Evolutionary conservation across 1,140 invertebrate species (phyloP).

Genomic region (Armadillidium nasatum): DNA sequence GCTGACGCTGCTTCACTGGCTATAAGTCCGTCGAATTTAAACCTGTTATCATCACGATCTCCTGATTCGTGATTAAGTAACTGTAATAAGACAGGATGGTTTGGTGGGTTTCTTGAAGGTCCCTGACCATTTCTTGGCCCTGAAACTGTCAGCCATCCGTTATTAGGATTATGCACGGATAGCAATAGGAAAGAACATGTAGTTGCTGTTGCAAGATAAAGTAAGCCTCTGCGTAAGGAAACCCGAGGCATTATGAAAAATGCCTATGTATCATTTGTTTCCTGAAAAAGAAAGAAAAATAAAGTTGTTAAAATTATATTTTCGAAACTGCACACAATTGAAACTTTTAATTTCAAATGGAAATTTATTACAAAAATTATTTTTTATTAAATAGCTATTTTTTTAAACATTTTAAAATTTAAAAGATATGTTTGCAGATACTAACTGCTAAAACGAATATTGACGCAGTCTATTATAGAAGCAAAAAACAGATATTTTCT

Average conservation of each 20-base stretch:
- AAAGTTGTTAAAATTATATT: too few species aligned
- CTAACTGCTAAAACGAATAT: too few species aligned
- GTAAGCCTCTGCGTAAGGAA: slow-evolving; percentile 53
- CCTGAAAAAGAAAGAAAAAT: neutral
- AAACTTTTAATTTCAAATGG: too few species aligned
- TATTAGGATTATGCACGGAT: slow-evolving; percentile 51
- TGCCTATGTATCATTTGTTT: neutral
- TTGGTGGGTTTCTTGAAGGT: slow-evolving; percentile 29
- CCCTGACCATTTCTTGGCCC: slow-evolving; percentile 31
- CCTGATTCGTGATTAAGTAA: slow-evolving; percentile 34
- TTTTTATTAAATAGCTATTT: too few species aligned
- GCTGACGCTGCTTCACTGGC: slow-evolving; percentile 10
- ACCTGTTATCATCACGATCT: slow-evolving; percentile 29
- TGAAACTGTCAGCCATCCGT: slow-evolving; percentile 46
- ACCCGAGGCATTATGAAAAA: slow-evolving; percentile 48
- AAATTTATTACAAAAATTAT: too few species aligned
- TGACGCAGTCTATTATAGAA: too few species aligned
- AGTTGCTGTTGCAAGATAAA: slow-evolving; percentile 53
- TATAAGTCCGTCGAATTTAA: slow-evolving; percentile 12
- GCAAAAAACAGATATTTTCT: too few species aligned
- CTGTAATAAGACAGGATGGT: slow-evolving; percentile 49
- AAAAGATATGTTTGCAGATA: too few species aligned
- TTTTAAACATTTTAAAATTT: too few species aligned
- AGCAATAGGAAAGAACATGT: slow-evolving; percentile 52
- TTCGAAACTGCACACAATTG: too few species aligned